A percentile compares a stretch with the other conserved stretches of the same genome.
Evolutionary conservation across 2,797 vertebrate species (phyloP).

Genomic region (Cottoperca gobio): DNA sequence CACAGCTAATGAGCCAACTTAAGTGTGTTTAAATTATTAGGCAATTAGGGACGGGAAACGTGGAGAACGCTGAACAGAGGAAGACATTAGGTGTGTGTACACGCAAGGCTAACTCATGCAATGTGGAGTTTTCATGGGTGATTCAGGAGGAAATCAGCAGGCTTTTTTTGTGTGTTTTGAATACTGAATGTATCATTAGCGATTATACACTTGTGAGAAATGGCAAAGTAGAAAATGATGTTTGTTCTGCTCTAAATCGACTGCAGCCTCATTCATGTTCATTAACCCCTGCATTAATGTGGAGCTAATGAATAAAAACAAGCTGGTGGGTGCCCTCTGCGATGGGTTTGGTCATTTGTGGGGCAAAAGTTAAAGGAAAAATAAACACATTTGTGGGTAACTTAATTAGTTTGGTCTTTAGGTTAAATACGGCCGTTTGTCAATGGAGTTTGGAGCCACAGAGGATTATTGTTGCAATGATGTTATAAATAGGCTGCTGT

Average conservation of each 20-base stretch:
- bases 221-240: conserved; percentile 59
- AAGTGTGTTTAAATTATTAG: conserved; percentile 84
- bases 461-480: conserved; percentile 27
- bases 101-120: conserved; percentile 43
- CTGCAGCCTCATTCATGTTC: conserved; percentile 44
- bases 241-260: conserved; percentile 62
- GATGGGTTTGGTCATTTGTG: conserved; percentile 27
- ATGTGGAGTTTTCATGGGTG: conserved; percentile 58
- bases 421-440: conserved; percentile 29
- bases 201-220: conserved; percentile 66
- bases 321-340: conserved; percentile 29
- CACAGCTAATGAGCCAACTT: conserved; percentile 81
- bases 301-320: conserved; percentile 62
- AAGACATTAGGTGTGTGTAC: conserved; percentile 69
- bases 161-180: conserved; percentile 57
- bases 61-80: conserved; percentile 74
- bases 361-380: conserved; percentile 37
- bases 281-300: conserved; percentile 67
- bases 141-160: conserved; percentile 47
- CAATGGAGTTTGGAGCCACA: conserved; percentile 1
- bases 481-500: not conserved
- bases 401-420: conserved; percentile 36
- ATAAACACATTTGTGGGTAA: conserved; percentile 59
- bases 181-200: conserved; percentile 67
- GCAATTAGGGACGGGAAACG: conserved; percentile 84